Evolutionary conservation across 2,797 vertebrate genomes (phyloP), one percentile per base, ranked within the genome.

Genomic region (Platalea minor): DNA sequence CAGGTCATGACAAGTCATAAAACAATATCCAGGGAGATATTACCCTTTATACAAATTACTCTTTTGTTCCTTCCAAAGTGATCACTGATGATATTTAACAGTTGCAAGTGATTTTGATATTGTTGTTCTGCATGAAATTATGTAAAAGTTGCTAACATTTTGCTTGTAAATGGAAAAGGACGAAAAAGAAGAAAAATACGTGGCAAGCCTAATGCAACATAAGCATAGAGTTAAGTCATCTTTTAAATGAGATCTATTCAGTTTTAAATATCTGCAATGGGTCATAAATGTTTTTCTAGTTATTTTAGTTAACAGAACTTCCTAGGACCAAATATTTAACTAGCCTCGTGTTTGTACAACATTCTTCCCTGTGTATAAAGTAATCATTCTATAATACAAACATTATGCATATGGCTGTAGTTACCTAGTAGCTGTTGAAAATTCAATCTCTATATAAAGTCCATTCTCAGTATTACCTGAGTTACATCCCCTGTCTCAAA

Each of bases 11-110:
- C 85, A 80, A 84, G 72, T 59, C 87, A 89, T 92, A 81, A 95
- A 92, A 70, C 45, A 89, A 70, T 5, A 37, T 77, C 4, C 2
- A 91, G 87, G 72, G 53, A 95, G 20, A 88, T 89, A 89, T 85
- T 93, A 89, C n/a, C 64, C 91, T 88, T 92, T 93, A 50, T 39
- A 94, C 48, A 96, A 92, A 95, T 93, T 88, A 91, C 45, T n/a
- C 68, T 94, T 90, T 89, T 91, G 35, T 89, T 94, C 64, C 45
- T 91, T 91, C 72, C 75, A 43, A 28, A 92, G 81, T 57, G 68
- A 93, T 85, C 61, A 60, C 12, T 65, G 78, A 48, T 92, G 87
- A 78, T 78, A 93, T 92, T 92, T 92, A 91, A 70, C 28, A 20
- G 25, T 74, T 89, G 9, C 24, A 83, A 94, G n/a, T 89, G 78